A percentile compares a stretch with the other conserved stretches of the same genome.
Conservation (phyloP, 1,140 invertebrate species). For the Diorhabda elongata region DNA sequence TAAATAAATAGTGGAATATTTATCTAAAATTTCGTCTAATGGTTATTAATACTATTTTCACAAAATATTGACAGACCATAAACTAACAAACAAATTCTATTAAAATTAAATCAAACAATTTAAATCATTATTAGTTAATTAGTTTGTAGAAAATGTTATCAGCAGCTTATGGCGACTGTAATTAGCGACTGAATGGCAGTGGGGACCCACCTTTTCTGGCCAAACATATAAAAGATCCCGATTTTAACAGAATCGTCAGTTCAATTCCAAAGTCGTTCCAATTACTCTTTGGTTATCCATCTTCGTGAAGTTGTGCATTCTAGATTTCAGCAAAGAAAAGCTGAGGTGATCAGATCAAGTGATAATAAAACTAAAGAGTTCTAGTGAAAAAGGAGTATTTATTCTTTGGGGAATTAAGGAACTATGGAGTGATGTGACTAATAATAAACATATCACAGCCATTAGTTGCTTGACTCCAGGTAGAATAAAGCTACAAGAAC, state of each 20-base stretch:
- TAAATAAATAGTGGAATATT: too few species aligned
- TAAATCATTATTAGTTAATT: background rate
- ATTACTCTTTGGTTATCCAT: slow-evolving; percentile 60
- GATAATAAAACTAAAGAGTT: background rate
- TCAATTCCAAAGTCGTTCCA: slow-evolving; percentile 10
- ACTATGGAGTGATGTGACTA: slow-evolving; percentile 52
- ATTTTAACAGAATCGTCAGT: background rate
- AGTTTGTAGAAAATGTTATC: slow-evolving; percentile 1
- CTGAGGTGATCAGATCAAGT: slow-evolving; percentile 30
- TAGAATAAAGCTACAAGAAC: slow-evolving; percentile 5
- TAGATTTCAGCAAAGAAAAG: slow-evolving; percentile 56
- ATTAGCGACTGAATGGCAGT: too few species aligned
- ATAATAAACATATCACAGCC: slow-evolving; percentile 53
- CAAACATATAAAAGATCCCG: too few species aligned
- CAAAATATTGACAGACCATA: too few species aligned
- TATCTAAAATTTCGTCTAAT: too few species aligned
- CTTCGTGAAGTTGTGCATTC: slow-evolving; percentile 52
- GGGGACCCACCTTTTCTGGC: too few species aligned
- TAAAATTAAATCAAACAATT: too few species aligned
- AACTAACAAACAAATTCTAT: too few species aligned
- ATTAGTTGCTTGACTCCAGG: slow-evolving; percentile 49
- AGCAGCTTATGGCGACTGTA: background rate
- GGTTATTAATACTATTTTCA: too few species aligned
- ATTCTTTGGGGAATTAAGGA: slow-evolving; percentile 42
- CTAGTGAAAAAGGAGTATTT: background rate